Conservation (phyloP, 2,113 vertebrate species). For the Mesocricetus auratus region DNA sequence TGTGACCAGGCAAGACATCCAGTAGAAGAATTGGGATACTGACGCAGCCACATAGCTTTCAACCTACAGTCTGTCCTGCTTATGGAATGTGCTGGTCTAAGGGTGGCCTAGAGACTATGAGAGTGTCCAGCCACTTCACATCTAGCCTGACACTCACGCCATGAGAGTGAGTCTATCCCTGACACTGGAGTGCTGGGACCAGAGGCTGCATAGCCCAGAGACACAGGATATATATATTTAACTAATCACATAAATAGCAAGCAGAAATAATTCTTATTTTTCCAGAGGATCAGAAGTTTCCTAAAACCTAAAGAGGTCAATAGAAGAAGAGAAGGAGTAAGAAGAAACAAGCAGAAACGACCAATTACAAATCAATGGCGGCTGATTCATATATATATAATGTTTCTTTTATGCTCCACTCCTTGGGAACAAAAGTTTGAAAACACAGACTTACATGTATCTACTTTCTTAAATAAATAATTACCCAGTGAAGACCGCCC, state of each 20-base stretch:
- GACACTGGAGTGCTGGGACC: neutral
- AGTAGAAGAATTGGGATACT: rapidly evolving
- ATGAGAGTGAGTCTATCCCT: neutral
- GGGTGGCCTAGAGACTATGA: neutral
- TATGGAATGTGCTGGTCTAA: neutral
- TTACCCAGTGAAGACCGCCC: neutral
- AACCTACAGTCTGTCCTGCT: neutral
- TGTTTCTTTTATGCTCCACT: neutral
- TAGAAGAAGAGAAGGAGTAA: neutral
- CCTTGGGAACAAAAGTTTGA: neutral
- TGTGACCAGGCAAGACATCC: neutral
- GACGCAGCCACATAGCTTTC: neutral
- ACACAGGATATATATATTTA: neutral
- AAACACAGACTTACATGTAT: neutral
- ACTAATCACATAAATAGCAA: neutral
- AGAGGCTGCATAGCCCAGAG: neutral
- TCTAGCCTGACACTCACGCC: neutral
- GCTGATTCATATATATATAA: neutral
- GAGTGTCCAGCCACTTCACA: neutral
- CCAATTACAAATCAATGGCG: neutral
- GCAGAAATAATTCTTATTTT: neutral
- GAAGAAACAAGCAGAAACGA: neutral
- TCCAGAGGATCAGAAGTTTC: no score
- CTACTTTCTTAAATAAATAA: neutral
- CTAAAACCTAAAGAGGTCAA: neutral